Evolutionary conservation across 2,888 invertebrate species (phyloP), one percentile per base, ranked within the genome.

Genomic region (Cyrtodaria siliqua): DNA sequence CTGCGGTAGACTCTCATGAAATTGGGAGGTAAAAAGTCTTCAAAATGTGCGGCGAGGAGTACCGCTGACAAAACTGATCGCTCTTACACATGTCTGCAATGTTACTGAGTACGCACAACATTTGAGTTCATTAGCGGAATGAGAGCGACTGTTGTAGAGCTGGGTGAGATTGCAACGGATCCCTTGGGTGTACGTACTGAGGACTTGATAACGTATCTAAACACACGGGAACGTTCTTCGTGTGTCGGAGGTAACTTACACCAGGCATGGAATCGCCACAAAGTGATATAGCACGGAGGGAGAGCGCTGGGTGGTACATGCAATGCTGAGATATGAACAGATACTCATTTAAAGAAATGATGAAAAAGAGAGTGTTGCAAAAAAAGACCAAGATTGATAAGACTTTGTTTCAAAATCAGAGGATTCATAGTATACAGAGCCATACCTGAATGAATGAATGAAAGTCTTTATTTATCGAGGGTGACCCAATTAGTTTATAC

Each of bases 1-100:
- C 76, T 76, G 76, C 76, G 76, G 76, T 76, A 76, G 76, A 67
- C 57, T 60, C 42, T 38, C 56, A 29, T 47, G 62, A 27, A 57
- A 53, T 40, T 16, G 55, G 70, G 66, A 61, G 70, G 66, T 49
- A 73, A 75, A 64, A 47, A 61, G 64, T 67, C 66, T 62, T 63
- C 68, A 63, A 63, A 63, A 68, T 44, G 27, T 20, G 44, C 16
- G 6, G 20, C 50, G 26, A 40, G 38, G 70, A 70, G 56, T 50
- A 26, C n/a, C n/a, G 18, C 61, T 66, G 60, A 55, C 61, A 72
- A 38, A 44, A n/a, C 16, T 72, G 66, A 72, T 72, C 57, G 49
- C 29, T 66, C 72, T 66, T 72, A 66, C 72, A 72, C 61, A 66
- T 72, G 72, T 66, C 56, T 18, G 42, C 12, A 27, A 56, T 50